Percentiles rank a stretch among this genome's conserved stretches.
Conservation (phyloP, 2,888 invertebrate genomes). For the Pristionchus maxplancki region DNA sequence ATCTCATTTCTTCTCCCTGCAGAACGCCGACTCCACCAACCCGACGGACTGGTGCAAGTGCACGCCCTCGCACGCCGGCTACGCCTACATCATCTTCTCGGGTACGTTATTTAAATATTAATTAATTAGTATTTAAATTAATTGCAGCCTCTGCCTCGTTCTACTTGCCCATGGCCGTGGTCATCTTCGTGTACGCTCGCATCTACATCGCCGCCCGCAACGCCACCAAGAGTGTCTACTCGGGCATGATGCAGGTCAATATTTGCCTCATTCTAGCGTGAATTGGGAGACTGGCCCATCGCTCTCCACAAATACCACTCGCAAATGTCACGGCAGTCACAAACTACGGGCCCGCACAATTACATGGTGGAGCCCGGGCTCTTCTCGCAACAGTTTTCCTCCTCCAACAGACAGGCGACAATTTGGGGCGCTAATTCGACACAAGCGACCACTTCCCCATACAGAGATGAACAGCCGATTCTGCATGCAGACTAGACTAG, state of each 20-base stretch:
- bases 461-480: background rate
- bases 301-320: background rate
- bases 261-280: background rate
- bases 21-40: background rate
- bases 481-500: background rate
- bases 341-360: slow-evolving; percentile 2
- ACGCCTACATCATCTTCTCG: slow-evolving; percentile 88
- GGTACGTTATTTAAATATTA: background rate
- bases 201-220: slow-evolving; percentile 90
- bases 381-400: background rate
- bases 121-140: too few species aligned
- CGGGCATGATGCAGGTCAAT: slow-evolving; percentile 72
- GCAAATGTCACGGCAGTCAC: slow-evolving; percentile 3
- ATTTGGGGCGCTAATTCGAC: background rate
- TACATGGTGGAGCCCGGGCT: background rate
- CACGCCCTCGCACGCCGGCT: slow-evolving; percentile 91
- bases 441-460: background rate
- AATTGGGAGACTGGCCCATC: background rate
- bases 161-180: slow-evolving; percentile 97
- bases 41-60: slow-evolving; percentile 82
- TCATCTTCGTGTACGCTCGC: slow-evolving; percentile 97
- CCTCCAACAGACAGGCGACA: background rate
- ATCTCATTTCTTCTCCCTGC: background rate
- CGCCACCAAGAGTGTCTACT: slow-evolving; percentile 76
- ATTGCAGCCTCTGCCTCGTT: slow-evolving; percentile 91